A percentile compares a stretch with the other conserved stretches of the same genome.
These are phyloP conservation scores for Picathartes gymnocephalus DNA, from an alignment of 2,113 vertebrate species.

Conservation along the genomic window DNA sequence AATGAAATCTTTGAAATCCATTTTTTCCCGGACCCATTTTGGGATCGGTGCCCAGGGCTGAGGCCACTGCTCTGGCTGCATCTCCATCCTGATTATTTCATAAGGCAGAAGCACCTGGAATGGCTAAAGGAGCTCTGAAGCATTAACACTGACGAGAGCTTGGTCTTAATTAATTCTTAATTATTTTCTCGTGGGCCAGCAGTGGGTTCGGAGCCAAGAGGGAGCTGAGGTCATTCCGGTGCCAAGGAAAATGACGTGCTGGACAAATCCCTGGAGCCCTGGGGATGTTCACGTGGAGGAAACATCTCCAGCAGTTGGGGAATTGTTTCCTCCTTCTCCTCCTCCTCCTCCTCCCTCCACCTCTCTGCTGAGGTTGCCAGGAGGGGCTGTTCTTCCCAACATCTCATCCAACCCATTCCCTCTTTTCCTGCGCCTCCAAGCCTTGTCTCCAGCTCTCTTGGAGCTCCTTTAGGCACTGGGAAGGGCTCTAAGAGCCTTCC, in stretches of 20 bases:
- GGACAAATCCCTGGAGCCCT: background rate
- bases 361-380: background rate
- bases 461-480: background rate
- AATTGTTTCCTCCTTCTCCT: background rate
- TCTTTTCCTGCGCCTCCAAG: background rate
- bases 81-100: slow-evolving; percentile 40
- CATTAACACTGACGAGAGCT: slow-evolving; percentile 19
- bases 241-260: background rate
- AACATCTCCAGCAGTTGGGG: background rate
- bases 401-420: background rate
- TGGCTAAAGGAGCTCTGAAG: slow-evolving; percentile 8
- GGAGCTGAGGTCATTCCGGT: background rate
- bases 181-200: background rate
- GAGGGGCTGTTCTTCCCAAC: background rate
- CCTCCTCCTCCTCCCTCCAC: background rate
- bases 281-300: background rate
- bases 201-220: background rate
- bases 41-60: background rate
- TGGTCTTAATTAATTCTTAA: slow-evolving; percentile 56
- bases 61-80: background rate
- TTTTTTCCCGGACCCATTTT: rapidly evolving
- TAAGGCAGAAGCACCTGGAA: background rate
- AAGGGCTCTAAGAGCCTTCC: background rate
- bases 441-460: background rate
- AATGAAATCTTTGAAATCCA: background rate